phyloP scores from a whole-genome alignment of 2,113 vertebrate species.

The Balaenoptera acutorostrata region DNA sequence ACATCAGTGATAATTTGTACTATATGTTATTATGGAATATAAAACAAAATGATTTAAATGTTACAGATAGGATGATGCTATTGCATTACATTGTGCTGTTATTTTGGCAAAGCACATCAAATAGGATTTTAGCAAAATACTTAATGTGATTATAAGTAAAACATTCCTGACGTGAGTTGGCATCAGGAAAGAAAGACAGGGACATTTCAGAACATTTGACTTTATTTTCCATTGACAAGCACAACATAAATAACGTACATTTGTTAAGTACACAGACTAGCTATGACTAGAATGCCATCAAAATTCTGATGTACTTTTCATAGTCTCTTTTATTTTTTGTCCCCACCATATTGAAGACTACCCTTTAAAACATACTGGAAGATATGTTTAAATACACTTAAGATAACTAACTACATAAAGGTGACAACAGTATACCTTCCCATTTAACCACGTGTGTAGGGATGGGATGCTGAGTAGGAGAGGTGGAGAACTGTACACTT shows the following conservation, averaged over 20 bases:
- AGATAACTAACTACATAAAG: neutral
- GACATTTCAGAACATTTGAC: conserved; percentile 20
- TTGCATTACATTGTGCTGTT: neutral
- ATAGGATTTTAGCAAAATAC: neutral
- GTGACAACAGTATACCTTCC: neutral
- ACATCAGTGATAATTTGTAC: neutral
- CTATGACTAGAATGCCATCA: neutral
- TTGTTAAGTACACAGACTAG: conserved; percentile 32
- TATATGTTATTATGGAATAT: neutral
- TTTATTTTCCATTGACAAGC: conserved; percentile 71
- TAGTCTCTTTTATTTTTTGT: conserved; percentile 35
- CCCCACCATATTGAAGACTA: conserved; percentile 2
- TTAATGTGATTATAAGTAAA: neutral
- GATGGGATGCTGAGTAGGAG: neutral
- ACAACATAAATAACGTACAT: conserved; percentile 38
- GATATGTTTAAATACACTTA: conserved; percentile 12
- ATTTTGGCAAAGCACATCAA: conserved; percentile 8
- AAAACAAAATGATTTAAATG: neutral
- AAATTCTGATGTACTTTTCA: conserved; percentile 31
- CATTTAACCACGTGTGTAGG: neutral
- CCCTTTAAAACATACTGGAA: conserved; percentile 13
- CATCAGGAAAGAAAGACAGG: conserved; percentile 8
- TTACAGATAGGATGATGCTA: neutral
- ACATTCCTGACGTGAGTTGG: conserved; percentile 7
- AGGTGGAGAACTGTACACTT: neutral